These are phyloP conservation scores for Triplophysa bombifrons DNA, from an alignment of 2,797 vertebrate species.

Conservation along the genomic window DNA sequence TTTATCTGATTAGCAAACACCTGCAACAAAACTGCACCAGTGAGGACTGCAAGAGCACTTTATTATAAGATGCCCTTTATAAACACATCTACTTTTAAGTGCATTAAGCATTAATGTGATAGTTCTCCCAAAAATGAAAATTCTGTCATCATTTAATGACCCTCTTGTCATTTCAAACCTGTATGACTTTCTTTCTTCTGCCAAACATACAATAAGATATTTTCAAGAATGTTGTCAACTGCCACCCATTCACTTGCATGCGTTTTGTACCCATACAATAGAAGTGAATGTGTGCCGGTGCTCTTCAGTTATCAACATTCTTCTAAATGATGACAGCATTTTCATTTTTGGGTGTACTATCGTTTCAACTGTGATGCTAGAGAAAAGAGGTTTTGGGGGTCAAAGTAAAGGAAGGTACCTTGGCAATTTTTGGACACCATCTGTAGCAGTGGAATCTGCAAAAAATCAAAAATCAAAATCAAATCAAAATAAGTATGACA, in stretches of 20 bases:
- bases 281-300: too few species aligned
- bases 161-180: too few species aligned
- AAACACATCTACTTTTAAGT: neutral
- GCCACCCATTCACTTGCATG: too few species aligned
- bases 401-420: conserved; percentile 72
- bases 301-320: too few species aligned
- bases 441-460: conserved; percentile 79
- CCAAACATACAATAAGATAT: too few species aligned
- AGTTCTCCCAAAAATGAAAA: too few species aligned
- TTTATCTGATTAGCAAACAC: conserved; percentile 30
- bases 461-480: conserved; percentile 70
- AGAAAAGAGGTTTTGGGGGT: conserved; percentile 47
- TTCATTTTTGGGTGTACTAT: too few species aligned
- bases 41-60: conserved; percentile 20
- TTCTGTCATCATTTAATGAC: too few species aligned
- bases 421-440: conserved; percentile 77
- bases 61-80: neutral
- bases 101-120: neutral
- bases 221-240: too few species aligned
- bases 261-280: too few species aligned
- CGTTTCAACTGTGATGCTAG: conserved; percentile 5
- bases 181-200: too few species aligned
- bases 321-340: too few species aligned
- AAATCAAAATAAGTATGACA: conserved; percentile 65
- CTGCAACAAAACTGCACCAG: conserved; percentile 23